Conservation (phyloP, 2,113 vertebrate genomes). For the Ornithorhynchus anatinus region DNA sequence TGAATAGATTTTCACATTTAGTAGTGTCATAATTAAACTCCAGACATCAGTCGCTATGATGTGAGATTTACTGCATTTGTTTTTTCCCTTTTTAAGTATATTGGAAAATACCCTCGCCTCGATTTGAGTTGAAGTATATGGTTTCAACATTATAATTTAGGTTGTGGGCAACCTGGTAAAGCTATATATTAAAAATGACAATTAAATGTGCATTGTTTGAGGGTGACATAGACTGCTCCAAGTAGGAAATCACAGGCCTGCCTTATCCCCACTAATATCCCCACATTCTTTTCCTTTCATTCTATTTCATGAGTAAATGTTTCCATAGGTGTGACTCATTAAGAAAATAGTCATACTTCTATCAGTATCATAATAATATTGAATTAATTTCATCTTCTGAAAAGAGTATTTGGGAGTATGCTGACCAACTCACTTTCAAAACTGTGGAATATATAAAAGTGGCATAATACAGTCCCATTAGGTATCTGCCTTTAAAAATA, state of each 20-base stretch:
- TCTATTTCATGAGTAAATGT: conserved; percentile 36
- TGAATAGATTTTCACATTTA: conserved; percentile 92
- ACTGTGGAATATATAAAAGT: conserved; percentile 2
- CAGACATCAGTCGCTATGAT: conserved; percentile 80
- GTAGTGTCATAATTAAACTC: conserved; percentile 97
- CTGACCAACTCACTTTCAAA: neutral
- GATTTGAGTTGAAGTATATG: conserved; percentile 40
- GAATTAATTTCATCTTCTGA: conserved; percentile 42
- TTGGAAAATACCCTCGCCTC: conserved; percentile 51
- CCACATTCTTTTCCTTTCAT: conserved; percentile 25
- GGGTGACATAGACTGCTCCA: conserved; percentile 1
- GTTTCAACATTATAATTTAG: conserved; percentile 55
- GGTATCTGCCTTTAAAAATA: neutral
- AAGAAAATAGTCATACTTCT: conserved; percentile 56
- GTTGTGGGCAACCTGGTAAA: conserved; percentile 28
- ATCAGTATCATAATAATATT: conserved; percentile 43
- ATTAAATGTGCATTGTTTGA: conserved; percentile 40
- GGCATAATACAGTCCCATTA: neutral
- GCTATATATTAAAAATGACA: conserved; percentile 38
- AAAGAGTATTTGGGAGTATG: conserved; percentile 38
- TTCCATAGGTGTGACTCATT: conserved; percentile 41
- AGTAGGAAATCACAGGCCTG: neutral
- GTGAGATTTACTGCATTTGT: conserved; percentile 73
- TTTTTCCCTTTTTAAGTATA: conserved; percentile 45
- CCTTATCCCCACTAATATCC: conserved; percentile 21